phyloP scores from a whole-genome alignment of 2,888 invertebrate genomes.

The Acrocera orbiculus region DNA sequence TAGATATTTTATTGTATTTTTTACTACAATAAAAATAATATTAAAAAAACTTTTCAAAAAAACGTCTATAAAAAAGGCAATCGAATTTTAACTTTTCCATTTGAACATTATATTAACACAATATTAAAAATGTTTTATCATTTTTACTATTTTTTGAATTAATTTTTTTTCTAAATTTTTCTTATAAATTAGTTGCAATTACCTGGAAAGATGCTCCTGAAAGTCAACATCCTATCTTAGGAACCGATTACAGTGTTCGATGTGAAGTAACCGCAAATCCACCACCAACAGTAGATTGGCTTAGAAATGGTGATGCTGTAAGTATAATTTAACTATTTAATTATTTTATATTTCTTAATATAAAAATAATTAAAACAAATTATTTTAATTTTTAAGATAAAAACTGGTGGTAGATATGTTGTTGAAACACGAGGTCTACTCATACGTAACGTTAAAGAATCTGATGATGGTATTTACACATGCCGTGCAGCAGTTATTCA shows the following conservation, averaged over 20 bases:
- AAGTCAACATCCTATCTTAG: slow-evolving; percentile 63
- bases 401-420: slow-evolving; percentile 51
- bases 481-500: slow-evolving; percentile 71
- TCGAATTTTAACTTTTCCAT: neutral
- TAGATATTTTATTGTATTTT: too few relatives aligned
- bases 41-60: too few relatives aligned
- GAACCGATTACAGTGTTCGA: slow-evolving; percentile 55
- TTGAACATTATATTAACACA: too few relatives aligned
- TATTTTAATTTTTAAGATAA: slow-evolving; percentile 34
- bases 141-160: neutral
- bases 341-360: too few relatives aligned
- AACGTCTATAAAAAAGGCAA: neutral
- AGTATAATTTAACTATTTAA: too few relatives aligned
- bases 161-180: slow-evolving; percentile 2
- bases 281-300: slow-evolving; percentile 71
- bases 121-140: too few relatives aligned
- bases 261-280: slow-evolving; percentile 77
- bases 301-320: slow-evolving; percentile 54
- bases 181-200: slow-evolving; percentile 48
- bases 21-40: too few relatives aligned
- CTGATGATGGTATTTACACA: slow-evolving; percentile 72
- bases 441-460: slow-evolving; percentile 58
- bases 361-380: too few relatives aligned
- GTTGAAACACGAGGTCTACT: slow-evolving; percentile 56
- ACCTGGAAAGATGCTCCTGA: slow-evolving; percentile 73